These are phyloP conservation scores for Euzetes globulus DNA, from an alignment of 2,888 invertebrate genomes.

Conservation along the genomic window DNA sequence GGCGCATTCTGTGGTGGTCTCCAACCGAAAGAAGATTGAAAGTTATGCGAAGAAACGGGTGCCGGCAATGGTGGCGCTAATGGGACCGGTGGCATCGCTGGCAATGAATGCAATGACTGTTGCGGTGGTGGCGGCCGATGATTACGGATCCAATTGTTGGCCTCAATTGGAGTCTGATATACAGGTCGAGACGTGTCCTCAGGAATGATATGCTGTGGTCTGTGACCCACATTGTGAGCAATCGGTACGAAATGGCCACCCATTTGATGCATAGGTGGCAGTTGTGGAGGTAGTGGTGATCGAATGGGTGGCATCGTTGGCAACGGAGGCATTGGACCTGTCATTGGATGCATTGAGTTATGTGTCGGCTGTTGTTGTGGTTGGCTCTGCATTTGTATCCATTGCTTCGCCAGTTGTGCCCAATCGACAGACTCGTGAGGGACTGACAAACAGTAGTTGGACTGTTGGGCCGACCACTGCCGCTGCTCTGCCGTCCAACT, in stretches of 20 bases:
- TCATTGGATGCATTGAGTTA: neutral
- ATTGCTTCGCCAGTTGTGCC: conserved; percentile 92
- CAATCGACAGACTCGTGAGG: conserved; percentile 63
- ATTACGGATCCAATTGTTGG: conserved; percentile 10
- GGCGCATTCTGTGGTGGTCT: neutral
- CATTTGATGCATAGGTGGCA: conserved; percentile 5
- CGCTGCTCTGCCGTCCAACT: conserved; percentile 5
- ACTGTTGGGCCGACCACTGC: conserved; percentile 6
- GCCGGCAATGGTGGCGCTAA: neutral
- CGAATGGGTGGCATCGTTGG: neutral
- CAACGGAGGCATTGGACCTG: neutral
- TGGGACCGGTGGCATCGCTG: neutral
- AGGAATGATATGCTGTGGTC: neutral
- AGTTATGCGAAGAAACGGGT: neutral
- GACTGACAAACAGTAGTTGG: neutral
- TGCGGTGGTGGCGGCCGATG: neutral
- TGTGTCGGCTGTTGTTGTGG: neutral
- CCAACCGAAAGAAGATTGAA: neutral
- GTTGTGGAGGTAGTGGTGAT: neutral
- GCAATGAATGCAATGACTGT: neutral
- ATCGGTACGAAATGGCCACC: neutral
- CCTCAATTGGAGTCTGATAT: conserved; percentile 21
- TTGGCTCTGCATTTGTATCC: conserved; percentile 86
- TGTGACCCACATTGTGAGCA: neutral
- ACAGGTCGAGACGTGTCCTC: neutral